Evolutionary conservation across 1,140 invertebrate species (phyloP), one percentile per base, ranked within the genome.

Genomic region (Drosophila ercepeae): DNA sequence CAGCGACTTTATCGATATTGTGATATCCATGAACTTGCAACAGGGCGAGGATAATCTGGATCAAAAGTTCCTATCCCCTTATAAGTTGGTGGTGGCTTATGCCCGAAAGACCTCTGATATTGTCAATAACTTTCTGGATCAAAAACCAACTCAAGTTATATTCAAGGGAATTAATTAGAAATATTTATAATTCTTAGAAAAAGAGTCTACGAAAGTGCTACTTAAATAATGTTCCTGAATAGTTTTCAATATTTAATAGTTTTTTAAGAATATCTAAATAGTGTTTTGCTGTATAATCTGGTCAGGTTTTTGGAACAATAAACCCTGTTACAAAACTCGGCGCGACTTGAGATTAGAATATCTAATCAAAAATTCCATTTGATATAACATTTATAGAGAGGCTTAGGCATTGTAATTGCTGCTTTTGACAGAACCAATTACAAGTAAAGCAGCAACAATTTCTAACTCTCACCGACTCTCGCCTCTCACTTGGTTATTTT

Each of bases 51-150:
- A 25, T 0, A 68, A 64, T 49, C 42, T 55, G 14, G 46, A 27
- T 19, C 64, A 77, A 6, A 59, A 65, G 39, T 90, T 93, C 4
- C 79, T 86, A 51, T 89, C 91, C 0, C 91, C 91, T 4, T 94
- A 94, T 59, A 92, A 92, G 52, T 74, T 94, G n/a, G 86, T 94
- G 4, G 90, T 94, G 2, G 93, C 92, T 9, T 92, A 93, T 71
- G 94, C 92, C 3, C 90, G 75, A 29, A 93, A 92, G 58, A 91
- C 73, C 0, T 67, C 75, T 0, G 44, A 96, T 58, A 93, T 95
- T 61, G 39, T 82, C 0, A 60, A 60, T 9, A 78, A 70, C 42
- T 21, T 88, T 32, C 13, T 88, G 5, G 25, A 36, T 1, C 55
- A 77, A 1, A 29, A 63, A 9, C 3, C 21, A 6, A 29, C 14